These are phyloP conservation scores for Wasmannia auropunctata DNA, from an alignment of 1,140 invertebrate genomes.

Conservation along the genomic window DNA sequence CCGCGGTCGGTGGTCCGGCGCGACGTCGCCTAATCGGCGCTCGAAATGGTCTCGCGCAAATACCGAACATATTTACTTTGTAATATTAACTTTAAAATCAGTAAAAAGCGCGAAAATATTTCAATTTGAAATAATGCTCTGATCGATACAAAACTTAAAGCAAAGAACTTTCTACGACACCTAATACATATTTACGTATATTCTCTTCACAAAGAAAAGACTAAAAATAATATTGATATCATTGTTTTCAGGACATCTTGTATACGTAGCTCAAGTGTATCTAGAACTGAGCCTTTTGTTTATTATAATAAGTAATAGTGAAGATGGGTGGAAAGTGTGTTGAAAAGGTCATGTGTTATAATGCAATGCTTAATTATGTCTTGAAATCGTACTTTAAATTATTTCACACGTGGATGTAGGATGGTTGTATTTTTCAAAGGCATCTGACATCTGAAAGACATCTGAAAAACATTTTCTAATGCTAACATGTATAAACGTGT, in stretches of 20 bases:
- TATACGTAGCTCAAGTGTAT: slow-evolving; percentile 13
- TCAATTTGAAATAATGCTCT: no score
- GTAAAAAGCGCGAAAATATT: no score
- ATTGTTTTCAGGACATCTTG: not conserved
- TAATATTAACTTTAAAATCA: no score
- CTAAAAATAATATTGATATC: not conserved
- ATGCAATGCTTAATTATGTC: slow-evolving; percentile 58
- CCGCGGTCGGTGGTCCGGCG: no score
- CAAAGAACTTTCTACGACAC: no score
- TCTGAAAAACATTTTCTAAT: not conserved
- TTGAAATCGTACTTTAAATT: slow-evolving; percentile 4
- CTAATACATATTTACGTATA: not conserved
- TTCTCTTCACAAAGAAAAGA: not conserved
- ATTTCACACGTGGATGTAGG: not conserved
- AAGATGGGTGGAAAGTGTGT: slow-evolving; percentile 76
- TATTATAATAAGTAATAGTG: slow-evolving; percentile 76
- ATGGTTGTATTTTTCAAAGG: not conserved
- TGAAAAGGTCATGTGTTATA: slow-evolving; percentile 73
- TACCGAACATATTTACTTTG: no score
- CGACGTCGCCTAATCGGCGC: no score
- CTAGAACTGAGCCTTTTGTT: slow-evolving; percentile 54
- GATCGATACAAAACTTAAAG: no score
- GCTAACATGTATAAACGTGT: not conserved
- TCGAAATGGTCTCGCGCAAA: no score
- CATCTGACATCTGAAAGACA: not conserved